These are phyloP conservation scores for Andrena trimmerana DNA, from an alignment of 2,888 invertebrate genomes.

Conservation along the genomic window DNA sequence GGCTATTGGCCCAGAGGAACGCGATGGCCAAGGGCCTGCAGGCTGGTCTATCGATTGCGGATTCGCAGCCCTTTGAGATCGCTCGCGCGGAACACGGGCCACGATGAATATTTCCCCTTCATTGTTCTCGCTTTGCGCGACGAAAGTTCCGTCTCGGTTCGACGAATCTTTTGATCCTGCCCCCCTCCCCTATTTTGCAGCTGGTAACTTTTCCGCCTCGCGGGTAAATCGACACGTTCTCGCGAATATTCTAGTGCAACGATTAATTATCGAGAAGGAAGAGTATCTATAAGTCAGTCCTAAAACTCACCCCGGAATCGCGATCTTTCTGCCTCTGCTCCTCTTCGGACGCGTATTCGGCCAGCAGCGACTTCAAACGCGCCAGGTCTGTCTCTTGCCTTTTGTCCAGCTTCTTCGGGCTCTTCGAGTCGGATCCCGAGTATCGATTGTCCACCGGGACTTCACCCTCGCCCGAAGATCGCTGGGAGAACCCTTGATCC, in stretches of 20 bases:
- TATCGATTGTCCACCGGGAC: constrained; percentile 38
- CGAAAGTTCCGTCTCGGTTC: constrained; percentile 14
- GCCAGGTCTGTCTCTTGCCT: constrained; percentile 72
- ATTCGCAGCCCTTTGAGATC: constrained; percentile 36
- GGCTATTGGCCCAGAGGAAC: constrained; percentile 40
- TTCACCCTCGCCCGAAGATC: constrained; percentile 13
- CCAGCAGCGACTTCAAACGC: constrained; percentile 65
- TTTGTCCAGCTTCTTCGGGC: constrained; percentile 74
- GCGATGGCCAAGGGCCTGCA: constrained; percentile 28
- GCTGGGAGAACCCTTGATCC: background rate
- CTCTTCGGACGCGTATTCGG: constrained; percentile 68
- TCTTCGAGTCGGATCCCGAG: constrained; percentile 30
- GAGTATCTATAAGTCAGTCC: background rate
- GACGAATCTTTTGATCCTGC: background rate
- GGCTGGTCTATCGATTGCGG: constrained; percentile 38
- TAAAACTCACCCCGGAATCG: constrained; percentile 73
- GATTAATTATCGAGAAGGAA: constrained; percentile 19
- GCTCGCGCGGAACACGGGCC: constrained; percentile 14
- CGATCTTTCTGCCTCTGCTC: constrained; percentile 71
- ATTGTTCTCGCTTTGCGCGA: constrained; percentile 27
- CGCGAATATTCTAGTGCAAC: too few relatives aligned
- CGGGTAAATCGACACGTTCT: too few relatives aligned
- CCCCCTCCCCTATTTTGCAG: background rate
- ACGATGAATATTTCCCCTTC: constrained; percentile 51
- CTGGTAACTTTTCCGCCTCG: background rate